A percentile compares a stretch with the other conserved stretches of the same genome.
These are phyloP conservation scores for Diachasma alloeum DNA, from an alignment of 1,140 invertebrate species.

Conservation along the genomic window DNA sequence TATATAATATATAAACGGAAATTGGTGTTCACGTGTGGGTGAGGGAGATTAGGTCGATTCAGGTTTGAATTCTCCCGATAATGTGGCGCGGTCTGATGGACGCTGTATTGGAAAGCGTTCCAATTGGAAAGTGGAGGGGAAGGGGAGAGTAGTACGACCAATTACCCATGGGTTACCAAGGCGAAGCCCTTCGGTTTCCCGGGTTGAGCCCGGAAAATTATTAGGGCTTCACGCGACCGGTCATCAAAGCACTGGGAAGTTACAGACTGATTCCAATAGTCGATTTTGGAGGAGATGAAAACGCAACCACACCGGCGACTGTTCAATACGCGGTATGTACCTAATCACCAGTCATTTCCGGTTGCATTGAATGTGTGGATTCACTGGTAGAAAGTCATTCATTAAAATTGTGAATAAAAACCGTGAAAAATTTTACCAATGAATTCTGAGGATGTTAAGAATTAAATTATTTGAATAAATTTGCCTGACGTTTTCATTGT, in stretches of 20 bases:
- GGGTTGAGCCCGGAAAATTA: constrained; percentile 36
- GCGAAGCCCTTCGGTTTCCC: constrained; percentile 26
- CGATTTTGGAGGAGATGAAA: constrained; percentile 1
- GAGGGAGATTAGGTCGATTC: constrained; percentile 34
- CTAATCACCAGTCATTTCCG: too few relatives aligned
- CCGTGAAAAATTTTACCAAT: too few relatives aligned
- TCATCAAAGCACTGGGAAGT: not conserved
- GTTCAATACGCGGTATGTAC: not conserved
- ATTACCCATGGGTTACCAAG: constrained; percentile 28
- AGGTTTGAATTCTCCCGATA: constrained; percentile 33
- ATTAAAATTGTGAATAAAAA: too few relatives aligned
- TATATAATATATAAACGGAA: too few relatives aligned
- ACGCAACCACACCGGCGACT: constrained; percentile 16
- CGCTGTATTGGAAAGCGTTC: not conserved
- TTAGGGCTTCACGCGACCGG: constrained; percentile 17
- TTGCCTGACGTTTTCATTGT: too few relatives aligned
- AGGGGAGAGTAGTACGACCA: constrained; percentile 25
- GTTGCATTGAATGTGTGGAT: too few relatives aligned
- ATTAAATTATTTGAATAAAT: too few relatives aligned
- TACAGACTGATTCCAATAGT: not conserved
- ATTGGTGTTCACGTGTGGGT: not conserved
- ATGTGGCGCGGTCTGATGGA: constrained; percentile 16
- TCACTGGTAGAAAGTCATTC: too few relatives aligned
- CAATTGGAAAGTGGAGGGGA: constrained; percentile 1
- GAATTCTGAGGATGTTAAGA: too few relatives aligned